Evolutionary conservation across 2,888 invertebrate species (phyloP).

Genomic region (Polylopha cassiicola): DNA sequence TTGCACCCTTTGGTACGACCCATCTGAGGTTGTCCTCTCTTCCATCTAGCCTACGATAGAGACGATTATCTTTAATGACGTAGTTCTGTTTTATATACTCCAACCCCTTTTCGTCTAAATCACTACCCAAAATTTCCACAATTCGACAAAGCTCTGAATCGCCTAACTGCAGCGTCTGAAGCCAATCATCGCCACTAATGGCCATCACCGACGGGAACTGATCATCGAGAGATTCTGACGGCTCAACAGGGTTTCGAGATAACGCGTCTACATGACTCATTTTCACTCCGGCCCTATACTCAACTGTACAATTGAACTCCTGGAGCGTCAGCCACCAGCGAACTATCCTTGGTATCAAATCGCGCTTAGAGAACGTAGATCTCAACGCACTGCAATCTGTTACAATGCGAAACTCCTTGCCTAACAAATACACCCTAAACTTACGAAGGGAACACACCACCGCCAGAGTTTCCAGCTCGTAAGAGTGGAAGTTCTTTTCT

Average conservation of each 20-base stretch:
- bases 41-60: slow-evolving; percentile 16
- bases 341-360: slow-evolving; percentile 9
- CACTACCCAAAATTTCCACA: slow-evolving; percentile 1
- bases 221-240: background rate
- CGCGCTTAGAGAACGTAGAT: slow-evolving; percentile 14
- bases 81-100: slow-evolving; percentile 21
- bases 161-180: slow-evolving; percentile 16
- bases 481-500: slow-evolving; percentile 19
- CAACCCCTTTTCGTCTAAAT: slow-evolving; percentile 11
- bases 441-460: slow-evolving; percentile 14
- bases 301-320: slow-evolving; percentile 16
- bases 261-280: slow-evolving; percentile 19
- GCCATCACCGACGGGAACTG: slow-evolving; percentile 10
- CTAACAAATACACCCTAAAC: slow-evolving; percentile 13
- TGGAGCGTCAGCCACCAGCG: slow-evolving; percentile 18
- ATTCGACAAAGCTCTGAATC: slow-evolving; percentile 13
- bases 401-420: slow-evolving; percentile 8
- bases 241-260: slow-evolving; percentile 7
- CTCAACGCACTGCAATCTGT: slow-evolving; percentile 21
- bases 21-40: slow-evolving; percentile 26
- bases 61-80: slow-evolving; percentile 21
- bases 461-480: slow-evolving; percentile 20
- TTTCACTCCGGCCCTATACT: slow-evolving; percentile 9
- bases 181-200: slow-evolving; percentile 17
- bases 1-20: slow-evolving; percentile 35